A percentile compares a stretch with the other conserved stretches of the same genome.
These are phyloP conservation scores for Hydroisotoma schaefferi DNA, from an alignment of 2,888 invertebrate species.

Conservation along the genomic window DNA sequence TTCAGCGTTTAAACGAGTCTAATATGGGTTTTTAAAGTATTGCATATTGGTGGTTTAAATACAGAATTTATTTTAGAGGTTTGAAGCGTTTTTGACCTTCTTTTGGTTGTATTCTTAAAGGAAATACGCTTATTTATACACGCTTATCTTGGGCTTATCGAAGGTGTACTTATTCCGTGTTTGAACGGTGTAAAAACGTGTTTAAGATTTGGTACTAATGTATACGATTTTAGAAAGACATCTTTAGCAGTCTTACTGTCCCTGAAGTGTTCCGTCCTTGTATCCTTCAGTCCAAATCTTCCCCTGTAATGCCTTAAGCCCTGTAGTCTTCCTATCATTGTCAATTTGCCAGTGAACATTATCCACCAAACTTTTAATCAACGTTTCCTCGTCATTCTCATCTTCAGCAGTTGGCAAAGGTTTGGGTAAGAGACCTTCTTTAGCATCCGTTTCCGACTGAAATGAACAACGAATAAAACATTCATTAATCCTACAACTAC, in stretches of 20 bases:
- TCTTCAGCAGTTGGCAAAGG: slow-evolving; percentile 30
- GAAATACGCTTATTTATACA: too few relatives aligned
- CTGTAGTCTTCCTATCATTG: slow-evolving; percentile 70
- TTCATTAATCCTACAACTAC: too few relatives aligned
- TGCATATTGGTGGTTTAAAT: too few relatives aligned
- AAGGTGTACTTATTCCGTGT: too few relatives aligned
- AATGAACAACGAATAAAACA: slow-evolving; percentile 24
- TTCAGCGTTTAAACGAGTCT: too few relatives aligned
- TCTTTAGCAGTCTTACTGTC: slow-evolving; percentile 70
- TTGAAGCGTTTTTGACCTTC: background rate
- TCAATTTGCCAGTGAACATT: slow-evolving; percentile 80
- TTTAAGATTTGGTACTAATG: too few relatives aligned
- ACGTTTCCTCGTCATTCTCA: slow-evolving; percentile 49
- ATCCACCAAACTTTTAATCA: slow-evolving; percentile 53
- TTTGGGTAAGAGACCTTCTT: slow-evolving; percentile 55
- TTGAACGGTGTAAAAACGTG: too few relatives aligned
- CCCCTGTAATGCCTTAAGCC: slow-evolving; percentile 85
- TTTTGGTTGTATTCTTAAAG: background rate
- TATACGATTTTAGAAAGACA: too few relatives aligned
- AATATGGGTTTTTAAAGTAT: too few relatives aligned
- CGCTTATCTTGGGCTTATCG: too few relatives aligned
- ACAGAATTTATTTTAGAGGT: too few relatives aligned
- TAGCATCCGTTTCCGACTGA: slow-evolving; percentile 59
- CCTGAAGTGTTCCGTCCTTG: slow-evolving; percentile 69
- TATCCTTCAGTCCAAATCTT: slow-evolving; percentile 85